Percentiles rank a stretch among this genome's conserved stretches.
Evolutionary conservation across 2,888 invertebrate genomes (phyloP).

Genomic region (Eilema sororculum): DNA sequence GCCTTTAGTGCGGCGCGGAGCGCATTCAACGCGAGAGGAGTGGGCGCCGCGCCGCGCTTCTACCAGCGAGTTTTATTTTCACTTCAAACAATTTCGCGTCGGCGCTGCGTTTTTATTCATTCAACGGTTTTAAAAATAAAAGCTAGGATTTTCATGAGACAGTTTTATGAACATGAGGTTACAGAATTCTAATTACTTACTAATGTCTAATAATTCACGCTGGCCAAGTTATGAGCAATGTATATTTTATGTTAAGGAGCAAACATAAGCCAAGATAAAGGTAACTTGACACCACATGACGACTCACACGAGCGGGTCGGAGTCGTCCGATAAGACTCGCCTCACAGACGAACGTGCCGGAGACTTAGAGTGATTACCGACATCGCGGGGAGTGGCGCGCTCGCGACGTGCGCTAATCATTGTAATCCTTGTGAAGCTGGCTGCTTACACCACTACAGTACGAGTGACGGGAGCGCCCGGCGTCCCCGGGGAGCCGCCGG

Average conservation of each 20-base stretch:
- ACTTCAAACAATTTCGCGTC: conserved; percentile 8
- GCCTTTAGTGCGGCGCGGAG: conserved; percentile 16
- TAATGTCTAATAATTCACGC: too few relatives aligned
- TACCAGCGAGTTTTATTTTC: conserved; percentile 7
- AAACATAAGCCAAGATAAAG: neutral
- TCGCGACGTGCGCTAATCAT: conserved; percentile 7
- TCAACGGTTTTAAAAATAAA: neutral
- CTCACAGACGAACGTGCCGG: neutral
- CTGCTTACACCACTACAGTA: neutral
- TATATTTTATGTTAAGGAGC: neutral
- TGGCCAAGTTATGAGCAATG: neutral
- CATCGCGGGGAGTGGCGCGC: neutral
- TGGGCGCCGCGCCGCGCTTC: neutral
- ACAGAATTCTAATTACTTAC: too few relatives aligned
- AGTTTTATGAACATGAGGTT: neutral
- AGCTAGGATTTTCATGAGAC: neutral
- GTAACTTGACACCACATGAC: neutral
- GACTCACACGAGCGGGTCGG: neutral
- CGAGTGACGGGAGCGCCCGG: neutral
- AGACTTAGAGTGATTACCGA: neutral
- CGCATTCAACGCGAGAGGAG: conserved; percentile 2
- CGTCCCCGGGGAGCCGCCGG: neutral
- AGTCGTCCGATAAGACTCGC: neutral
- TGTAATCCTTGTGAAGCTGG: conserved; percentile 1
- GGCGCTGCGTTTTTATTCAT: conserved; percentile 7